Percentiles rank a stretch among this genome's conserved stretches.
Conservation (phyloP, 2,113 vertebrate species). For the Heliornis fulica region DNA sequence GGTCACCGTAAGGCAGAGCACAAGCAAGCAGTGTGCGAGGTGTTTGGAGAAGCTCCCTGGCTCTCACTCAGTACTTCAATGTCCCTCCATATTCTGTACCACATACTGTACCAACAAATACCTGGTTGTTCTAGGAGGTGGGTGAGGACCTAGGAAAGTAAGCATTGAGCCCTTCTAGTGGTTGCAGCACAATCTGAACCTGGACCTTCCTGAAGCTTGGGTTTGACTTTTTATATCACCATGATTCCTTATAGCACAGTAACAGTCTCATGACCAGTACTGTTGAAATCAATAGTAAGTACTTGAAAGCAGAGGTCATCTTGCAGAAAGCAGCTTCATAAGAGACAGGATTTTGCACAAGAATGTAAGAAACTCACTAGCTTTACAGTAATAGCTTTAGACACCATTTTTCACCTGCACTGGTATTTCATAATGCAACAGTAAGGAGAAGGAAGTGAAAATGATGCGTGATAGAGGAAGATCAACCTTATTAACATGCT, state of each 20-base stretch:
- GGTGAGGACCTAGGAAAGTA: neutral
- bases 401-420: neutral
- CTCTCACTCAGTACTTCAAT: neutral
- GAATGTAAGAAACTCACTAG: neutral
- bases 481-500: neutral
- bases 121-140: neutral
- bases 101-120: neutral
- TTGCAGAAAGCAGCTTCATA: neutral
- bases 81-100: neutral
- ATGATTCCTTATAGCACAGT: neutral
- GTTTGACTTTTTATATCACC: neutral
- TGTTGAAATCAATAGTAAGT: neutral
- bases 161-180: neutral
- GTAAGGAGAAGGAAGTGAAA: neutral
- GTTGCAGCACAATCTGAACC: neutral
- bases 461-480: neutral
- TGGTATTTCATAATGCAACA: neutral
- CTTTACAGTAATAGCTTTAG: neutral
- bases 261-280: neutral
- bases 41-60: neutral
- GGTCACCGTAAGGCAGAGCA: neutral
- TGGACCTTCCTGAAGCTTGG: neutral
- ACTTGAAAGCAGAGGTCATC: neutral
- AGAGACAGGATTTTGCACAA: neutral
- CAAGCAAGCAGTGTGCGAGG: neutral